Evolutionary conservation across 2,113 vertebrate genomes (phyloP).

Genomic region (Cottus gobio): DNA sequence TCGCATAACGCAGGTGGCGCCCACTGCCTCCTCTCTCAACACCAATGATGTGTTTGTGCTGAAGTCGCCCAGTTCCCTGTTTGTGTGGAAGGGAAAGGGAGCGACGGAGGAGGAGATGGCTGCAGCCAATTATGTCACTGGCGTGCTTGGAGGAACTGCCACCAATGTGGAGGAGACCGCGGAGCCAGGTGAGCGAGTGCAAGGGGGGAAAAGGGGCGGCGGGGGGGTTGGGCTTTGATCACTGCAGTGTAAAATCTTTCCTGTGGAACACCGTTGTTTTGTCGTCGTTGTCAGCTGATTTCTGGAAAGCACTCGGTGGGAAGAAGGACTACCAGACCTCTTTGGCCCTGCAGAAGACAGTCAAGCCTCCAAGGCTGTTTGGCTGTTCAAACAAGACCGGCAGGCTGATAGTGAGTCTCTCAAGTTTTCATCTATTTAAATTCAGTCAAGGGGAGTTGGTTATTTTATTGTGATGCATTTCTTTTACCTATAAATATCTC

Average conservation of each 20-base stretch:
- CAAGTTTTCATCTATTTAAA: not conserved
- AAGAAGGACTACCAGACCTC: conserved; percentile 83
- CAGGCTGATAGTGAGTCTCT: conserved; percentile 76
- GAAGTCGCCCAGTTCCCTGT: conserved; percentile 59
- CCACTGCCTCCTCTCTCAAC: conserved; percentile 78
- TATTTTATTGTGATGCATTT: not conserved
- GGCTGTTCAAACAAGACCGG: conserved; percentile 85
- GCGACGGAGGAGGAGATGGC: conserved; percentile 68
- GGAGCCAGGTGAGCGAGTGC: conserved; percentile 73
- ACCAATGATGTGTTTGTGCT: conserved; percentile 84
- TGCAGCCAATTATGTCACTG: conserved; percentile 71
- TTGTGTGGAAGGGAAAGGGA: conserved; percentile 79
- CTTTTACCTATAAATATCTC: not conserved
- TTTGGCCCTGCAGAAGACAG: conserved; percentile 52
- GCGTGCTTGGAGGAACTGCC: conserved; percentile 71
- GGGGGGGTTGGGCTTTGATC: not conserved
- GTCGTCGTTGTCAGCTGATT: conserved; percentile 59
- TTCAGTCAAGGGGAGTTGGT: not conserved
- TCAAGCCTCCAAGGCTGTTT: conserved; percentile 77
- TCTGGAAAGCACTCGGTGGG: conserved; percentile 82
- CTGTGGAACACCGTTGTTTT: not conserved
- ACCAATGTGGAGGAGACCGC: conserved; percentile 72
- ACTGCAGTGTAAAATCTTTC: not conserved
- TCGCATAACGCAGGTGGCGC: conserved; percentile 67
- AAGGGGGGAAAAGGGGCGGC: not conserved